Conservation (phyloP, 2,888 invertebrate species). For the Slavum lentiscoides region DNA sequence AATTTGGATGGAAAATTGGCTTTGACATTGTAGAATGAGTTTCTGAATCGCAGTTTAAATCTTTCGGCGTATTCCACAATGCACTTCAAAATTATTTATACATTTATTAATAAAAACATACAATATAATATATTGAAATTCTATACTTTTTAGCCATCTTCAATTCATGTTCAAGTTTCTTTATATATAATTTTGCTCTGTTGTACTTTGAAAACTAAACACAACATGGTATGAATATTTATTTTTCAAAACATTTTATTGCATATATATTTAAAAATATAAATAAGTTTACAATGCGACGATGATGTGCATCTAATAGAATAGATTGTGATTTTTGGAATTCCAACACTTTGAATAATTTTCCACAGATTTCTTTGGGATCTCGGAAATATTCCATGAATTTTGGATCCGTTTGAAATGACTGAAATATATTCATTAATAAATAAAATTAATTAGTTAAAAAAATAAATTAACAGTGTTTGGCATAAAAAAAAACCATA, state of each 20-base stretch:
- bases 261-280: not conserved
- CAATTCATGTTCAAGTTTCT: conserved; percentile 27
- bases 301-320: conserved; percentile 13
- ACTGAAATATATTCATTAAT: conserved; percentile 10
- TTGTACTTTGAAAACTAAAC: conserved; percentile 43
- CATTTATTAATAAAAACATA: not conserved
- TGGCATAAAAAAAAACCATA: not conserved
- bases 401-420: not conserved
- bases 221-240: not conserved
- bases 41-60: not conserved
- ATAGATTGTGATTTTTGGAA: conserved; percentile 30
- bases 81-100: conserved; percentile 13
- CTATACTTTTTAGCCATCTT: conserved; percentile 23
- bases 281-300: not conserved
- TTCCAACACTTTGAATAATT: conserved; percentile 20
- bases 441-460: not conserved
- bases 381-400: conserved; percentile 29
- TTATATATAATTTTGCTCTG: conserved; percentile 33
- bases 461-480: not conserved
- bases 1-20: conserved; percentile 25
- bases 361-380: conserved; percentile 6
- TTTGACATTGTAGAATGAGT: not conserved
- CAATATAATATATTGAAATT: not conserved
- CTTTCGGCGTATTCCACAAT: conserved; percentile 1
- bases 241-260: not conserved